Base-by-base conservation (phyloP, 2,113 vertebrate genomes). In the Malurus alboscapulatus region DNA sequence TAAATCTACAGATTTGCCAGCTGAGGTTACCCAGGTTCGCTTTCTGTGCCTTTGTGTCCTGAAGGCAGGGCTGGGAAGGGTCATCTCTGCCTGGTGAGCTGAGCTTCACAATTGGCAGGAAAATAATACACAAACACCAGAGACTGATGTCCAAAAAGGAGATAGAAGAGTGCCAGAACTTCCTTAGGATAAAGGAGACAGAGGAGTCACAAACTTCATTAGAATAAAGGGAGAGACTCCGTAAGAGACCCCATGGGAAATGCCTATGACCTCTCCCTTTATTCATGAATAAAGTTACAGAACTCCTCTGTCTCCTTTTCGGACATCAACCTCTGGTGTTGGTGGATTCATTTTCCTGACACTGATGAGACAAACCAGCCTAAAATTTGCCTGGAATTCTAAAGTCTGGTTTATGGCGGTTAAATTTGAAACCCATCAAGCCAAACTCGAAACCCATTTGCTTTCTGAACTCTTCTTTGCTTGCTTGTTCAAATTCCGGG, bases 401-500 rank as follows among this genome's bases (percentile, higher is more conserved):
- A 20, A 75, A 76, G 45, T 36, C 53, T 59, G 61, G 22, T 30
- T 79, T 45, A 2, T 25, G 47, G 14, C 47, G 21, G 17, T 72
- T 88, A 18, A 68, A 45, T 66, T 73, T 42, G 73, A 88, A 88
- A 59, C 25, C 65, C 57, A 7, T 88, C 69, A 79, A 86, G 69
- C 30, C 77, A 21, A 89, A 71, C 59, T 74, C 44, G 78, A 73
- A 90, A 77, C 34, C 78, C 69, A 54, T 91, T 84, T 89, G 5
- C 50, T 71, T 85, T 83, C 71, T 90, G 75, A 85, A 54, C 36
- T 58, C 66, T 62, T 85, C 74, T 79, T 84, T 92, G 66, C 89
- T 92, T 84, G 89, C 84, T 72, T 87, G 91, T 85, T 87, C 92
- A 82, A 74, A 45, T 82, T 10, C 93, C 74, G 95, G 95, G 96